Evolutionary conservation across 2,888 invertebrate genomes (phyloP).

Genomic region (Andrena chrysosceles): DNA sequence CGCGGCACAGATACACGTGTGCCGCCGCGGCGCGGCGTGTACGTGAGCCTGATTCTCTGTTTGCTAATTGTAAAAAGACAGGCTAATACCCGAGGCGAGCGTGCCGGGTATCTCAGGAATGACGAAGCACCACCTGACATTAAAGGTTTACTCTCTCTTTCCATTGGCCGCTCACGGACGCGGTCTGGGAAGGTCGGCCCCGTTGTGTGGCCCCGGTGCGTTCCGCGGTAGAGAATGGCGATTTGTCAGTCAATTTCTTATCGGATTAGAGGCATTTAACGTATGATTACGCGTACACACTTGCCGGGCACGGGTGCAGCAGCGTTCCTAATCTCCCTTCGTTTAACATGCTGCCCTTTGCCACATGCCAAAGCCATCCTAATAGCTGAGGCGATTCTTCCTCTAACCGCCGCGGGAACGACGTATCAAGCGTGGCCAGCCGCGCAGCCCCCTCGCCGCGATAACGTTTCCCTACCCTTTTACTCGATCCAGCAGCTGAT

Average conservation of each 20-base stretch:
- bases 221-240: conserved; percentile 57
- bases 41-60: conserved; percentile 22
- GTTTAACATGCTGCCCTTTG: conserved; percentile 55
- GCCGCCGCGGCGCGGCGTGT: background rate
- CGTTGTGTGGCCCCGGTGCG: conserved; percentile 58
- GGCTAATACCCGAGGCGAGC: conserved; percentile 44
- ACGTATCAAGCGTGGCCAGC: conserved; percentile 39
- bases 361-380: conserved; percentile 46
- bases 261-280: conserved; percentile 73
- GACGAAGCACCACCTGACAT: conserved; percentile 70
- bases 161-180: conserved; percentile 39
- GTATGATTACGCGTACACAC: conserved; percentile 65
- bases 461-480: conserved; percentile 33
- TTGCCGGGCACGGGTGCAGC: conserved; percentile 61
- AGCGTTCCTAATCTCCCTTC: conserved; percentile 66
- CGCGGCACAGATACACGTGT: background rate
- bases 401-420: conserved; percentile 1
- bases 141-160: conserved; percentile 71
- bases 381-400: conserved; percentile 42
- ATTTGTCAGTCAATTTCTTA: conserved; percentile 76
- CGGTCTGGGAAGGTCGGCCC: conserved; percentile 18
- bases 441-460: conserved; percentile 4
- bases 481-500: conserved; percentile 12
- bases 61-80: conserved; percentile 51
- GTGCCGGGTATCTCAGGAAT: conserved; percentile 50